Evolutionary conservation across 2,113 vertebrate genomes (phyloP), one percentile per base, ranked within the genome.

Genomic region (Rhineura floridana): DNA sequence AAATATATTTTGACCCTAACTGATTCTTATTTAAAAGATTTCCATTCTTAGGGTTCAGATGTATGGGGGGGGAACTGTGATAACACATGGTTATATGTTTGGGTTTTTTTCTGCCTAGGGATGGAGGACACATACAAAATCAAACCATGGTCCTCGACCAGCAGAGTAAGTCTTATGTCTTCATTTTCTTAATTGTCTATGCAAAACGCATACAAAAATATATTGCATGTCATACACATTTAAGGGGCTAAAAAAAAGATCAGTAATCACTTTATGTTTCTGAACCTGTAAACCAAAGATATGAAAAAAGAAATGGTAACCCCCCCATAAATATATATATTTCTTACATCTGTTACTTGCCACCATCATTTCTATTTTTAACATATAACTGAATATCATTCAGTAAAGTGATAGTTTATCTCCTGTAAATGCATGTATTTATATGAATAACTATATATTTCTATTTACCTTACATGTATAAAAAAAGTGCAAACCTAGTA

Each of bases 131-230:
- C 84, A 91, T 72, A 91, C 92, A 78, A 15, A n/a, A 72, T 65
- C 83, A 91, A 75, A n/a, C 82, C 90, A 17, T 3, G 92, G 93
- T 88, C 75, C 93, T 91, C 88, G 46, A 59, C 96, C 95, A 52
- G 91, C 96, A 50, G 94, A 96, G 96, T 97, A 96, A 97, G 97
- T 94, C 46, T 88, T 39, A 25, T 67, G 8, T 76, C 52, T 6
- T 85, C 81, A 81, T 85, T 17, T 10, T 36, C 17, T 48, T 36
- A 52, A 25, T 5, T 6, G 23, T 46, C 15, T 46, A 12, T 62
- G 50, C 15, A 55, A 73, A 73, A 62, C 23, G 42, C 13, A 50
- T 36, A 85, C 2, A 62, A 72, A 9, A 11, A 19, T 72, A 13
- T 3, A 72, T 39, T 15, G 19, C 11, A 36, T 69, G 10, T 69